Percentiles rank a stretch among this genome's conserved stretches.
Conservation (phyloP, 2,113 vertebrate genomes). For the Jaculus jaculus region DNA sequence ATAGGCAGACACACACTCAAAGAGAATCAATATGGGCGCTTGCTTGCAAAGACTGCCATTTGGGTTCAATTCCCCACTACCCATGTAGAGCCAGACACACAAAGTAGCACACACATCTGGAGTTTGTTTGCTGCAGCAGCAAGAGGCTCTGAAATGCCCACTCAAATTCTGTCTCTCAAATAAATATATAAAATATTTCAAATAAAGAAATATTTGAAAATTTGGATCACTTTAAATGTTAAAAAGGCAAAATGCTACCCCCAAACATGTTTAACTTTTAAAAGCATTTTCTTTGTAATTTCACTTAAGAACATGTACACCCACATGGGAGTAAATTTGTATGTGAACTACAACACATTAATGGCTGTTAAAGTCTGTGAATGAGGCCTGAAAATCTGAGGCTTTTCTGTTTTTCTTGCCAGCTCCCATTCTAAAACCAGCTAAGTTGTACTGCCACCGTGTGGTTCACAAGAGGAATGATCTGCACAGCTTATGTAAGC, state of each 20-base stretch:
- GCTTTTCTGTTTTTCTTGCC: background rate
- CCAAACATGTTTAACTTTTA: conserved; percentile 6
- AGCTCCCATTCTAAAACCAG: background rate
- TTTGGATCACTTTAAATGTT: background rate
- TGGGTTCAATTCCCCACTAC: no score
- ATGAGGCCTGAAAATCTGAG: fast-evolving
- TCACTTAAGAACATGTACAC: background rate
- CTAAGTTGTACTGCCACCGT: conserved; percentile 36
- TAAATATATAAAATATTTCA: no score
- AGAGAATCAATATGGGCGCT: no score
- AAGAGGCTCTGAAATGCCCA: no score
- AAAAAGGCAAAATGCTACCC: background rate
- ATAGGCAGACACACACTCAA: no score
- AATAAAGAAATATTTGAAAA: conserved; percentile 35
- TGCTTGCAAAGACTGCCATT: no score
- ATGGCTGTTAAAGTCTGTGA: background rate
- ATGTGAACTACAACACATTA: background rate
- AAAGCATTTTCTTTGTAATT: background rate
- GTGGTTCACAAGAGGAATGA: background rate
- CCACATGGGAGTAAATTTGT: background rate
- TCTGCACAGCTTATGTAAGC: background rate
- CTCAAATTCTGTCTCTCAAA: no score
- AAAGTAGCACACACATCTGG: no score
- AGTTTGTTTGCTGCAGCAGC: no score
- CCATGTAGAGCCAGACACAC: no score